A percentile compares a stretch with the other conserved stretches of the same genome.
phyloP scores from a whole-genome alignment of 2,113 vertebrate species.

The Archocentrus centrarchus region DNA sequence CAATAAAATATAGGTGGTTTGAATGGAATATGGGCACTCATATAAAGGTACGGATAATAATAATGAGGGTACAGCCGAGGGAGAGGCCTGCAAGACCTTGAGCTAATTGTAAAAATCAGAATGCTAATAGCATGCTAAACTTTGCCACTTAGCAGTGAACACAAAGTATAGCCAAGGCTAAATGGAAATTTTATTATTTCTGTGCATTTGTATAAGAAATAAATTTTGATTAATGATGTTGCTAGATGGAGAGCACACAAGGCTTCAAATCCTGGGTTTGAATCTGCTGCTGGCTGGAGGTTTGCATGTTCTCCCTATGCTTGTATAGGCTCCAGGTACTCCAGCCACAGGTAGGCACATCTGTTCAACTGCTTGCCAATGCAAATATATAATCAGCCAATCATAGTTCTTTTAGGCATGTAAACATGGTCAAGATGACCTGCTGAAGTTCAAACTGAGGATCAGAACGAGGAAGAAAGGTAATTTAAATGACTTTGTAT shows the following conservation, averaged over 20 bases:
- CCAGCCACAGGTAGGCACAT: no score
- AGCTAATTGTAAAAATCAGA: neutral
- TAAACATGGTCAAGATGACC: no score
- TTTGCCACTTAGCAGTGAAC: neutral
- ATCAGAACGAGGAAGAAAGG: no score
- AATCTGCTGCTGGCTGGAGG: neutral
- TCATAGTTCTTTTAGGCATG: no score
- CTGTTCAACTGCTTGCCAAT: no score
- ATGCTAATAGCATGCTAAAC: neutral
- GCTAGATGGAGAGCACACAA: fast-evolving
- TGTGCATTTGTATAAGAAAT: neutral
- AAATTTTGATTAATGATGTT: fast-evolving
- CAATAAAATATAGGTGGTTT: neutral
- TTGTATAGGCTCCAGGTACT: no score
- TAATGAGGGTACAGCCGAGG: neutral
- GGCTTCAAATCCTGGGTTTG: neutral
- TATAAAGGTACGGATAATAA: neutral
- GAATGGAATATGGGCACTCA: conserved; percentile 11
- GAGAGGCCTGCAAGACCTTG: neutral
- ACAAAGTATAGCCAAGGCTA: neutral
- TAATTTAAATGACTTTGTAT: no score
- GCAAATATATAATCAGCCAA: no score
- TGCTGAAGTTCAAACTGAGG: no score
- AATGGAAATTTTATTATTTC: neutral
- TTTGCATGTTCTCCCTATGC: no score